Evolutionary conservation across 2,888 invertebrate species (phyloP).

Genomic region (Drosophila setosimentum): DNA sequence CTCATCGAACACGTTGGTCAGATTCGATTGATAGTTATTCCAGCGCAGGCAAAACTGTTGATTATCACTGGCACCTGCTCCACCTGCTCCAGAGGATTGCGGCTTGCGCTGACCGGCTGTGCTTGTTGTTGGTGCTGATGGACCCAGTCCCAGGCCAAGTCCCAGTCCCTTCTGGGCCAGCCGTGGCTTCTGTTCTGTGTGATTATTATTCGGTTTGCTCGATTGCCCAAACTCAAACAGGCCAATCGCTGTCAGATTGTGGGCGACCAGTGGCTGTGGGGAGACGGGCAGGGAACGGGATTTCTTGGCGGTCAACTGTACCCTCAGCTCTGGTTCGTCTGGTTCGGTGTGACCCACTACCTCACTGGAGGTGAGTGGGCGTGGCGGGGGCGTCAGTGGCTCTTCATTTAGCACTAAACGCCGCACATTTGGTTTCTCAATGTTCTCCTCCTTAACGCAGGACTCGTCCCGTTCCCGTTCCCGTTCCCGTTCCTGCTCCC

Average conservation of each 20-base stretch:
- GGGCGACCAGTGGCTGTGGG: constrained; percentile 67
- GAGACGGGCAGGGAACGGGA: constrained; percentile 83
- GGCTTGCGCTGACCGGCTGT: background rate
- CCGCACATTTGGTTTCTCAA: constrained; percentile 31
- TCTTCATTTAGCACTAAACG: constrained; percentile 36
- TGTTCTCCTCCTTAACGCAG: constrained; percentile 25
- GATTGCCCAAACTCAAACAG: constrained; percentile 71
- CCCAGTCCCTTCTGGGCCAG: constrained; percentile 19
- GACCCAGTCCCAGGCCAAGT: background rate
- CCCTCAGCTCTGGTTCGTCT: constrained; percentile 71
- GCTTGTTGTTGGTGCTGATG: background rate
- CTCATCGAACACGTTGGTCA: constrained; percentile 93
- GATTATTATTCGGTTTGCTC: constrained; percentile 1
- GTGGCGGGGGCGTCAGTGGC: constrained; percentile 81
- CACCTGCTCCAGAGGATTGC: background rate
- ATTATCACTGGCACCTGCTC: constrained; percentile 51
- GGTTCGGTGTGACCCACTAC: constrained; percentile 75
- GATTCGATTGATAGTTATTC: constrained; percentile 96
- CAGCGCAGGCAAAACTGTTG: constrained; percentile 96
- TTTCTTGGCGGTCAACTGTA: constrained; percentile 75
- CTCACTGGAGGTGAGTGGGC: constrained; percentile 82
- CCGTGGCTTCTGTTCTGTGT: constrained; percentile 39
- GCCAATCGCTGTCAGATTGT: constrained; percentile 64
- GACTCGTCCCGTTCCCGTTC: background rate
- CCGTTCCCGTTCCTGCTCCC: constrained; percentile 2